A percentile compares a stretch with the other conserved stretches of the same genome.
Conservation (phyloP, 1,140 invertebrate species). For the Drosophila malerkotliana region DNA sequence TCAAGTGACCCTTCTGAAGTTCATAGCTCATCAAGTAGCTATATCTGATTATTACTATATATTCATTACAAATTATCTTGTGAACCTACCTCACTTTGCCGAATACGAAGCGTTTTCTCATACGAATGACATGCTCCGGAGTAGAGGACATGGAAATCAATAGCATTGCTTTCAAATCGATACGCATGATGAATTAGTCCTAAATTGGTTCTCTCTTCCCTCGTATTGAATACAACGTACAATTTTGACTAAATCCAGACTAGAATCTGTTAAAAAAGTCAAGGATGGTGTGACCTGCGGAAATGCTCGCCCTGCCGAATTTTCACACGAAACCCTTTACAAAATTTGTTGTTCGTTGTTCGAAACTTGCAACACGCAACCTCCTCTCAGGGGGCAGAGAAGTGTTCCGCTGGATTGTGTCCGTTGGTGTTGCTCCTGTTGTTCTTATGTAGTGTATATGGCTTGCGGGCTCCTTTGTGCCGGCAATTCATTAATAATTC, state of each 20-base stretch:
- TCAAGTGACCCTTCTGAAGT: slow-evolving; percentile 21
- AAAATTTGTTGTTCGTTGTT: slow-evolving; percentile 26
- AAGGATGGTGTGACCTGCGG: background rate
- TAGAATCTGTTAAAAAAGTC: background rate
- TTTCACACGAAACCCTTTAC: slow-evolving; percentile 64
- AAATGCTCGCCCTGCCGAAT: slow-evolving; percentile 17
- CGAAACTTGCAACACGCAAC: slow-evolving; percentile 50
- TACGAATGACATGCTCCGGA: background rate
- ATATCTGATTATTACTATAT: background rate
- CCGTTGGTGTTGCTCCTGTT: slow-evolving; percentile 26
- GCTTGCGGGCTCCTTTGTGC: slow-evolving; percentile 71
- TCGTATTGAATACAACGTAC: slow-evolving; percentile 20
- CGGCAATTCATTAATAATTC: slow-evolving; percentile 76
- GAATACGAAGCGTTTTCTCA: slow-evolving; percentile 19
- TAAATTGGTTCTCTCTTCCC: background rate
- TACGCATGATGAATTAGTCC: slow-evolving; percentile 26
- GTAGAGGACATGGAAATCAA: slow-evolving; percentile 18
- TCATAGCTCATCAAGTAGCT: slow-evolving; percentile 49
- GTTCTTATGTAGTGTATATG: slow-evolving; percentile 28
- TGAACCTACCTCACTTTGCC: slow-evolving; percentile 38
- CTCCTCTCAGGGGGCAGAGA: background rate
- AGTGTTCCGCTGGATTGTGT: slow-evolving; percentile 5
- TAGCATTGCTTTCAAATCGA: slow-evolving; percentile 49
- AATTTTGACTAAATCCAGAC: slow-evolving; percentile 24
- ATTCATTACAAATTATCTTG: background rate